phyloP scores from a whole-genome alignment of 2,797 vertebrate species.

The Synanceia verrucosa region DNA sequence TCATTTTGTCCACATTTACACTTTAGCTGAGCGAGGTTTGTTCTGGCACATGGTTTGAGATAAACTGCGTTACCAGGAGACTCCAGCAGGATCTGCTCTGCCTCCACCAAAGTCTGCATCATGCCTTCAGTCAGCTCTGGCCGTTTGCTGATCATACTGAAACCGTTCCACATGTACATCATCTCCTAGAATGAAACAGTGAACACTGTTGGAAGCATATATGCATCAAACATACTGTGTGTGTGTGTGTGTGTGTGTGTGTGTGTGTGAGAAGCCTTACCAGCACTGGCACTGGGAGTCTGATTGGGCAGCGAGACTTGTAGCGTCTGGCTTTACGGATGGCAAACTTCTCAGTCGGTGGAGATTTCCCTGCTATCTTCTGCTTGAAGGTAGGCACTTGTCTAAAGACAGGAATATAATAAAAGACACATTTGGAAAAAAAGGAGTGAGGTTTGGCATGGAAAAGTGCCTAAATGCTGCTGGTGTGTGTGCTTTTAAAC shows the following conservation, averaged over 20 bases:
- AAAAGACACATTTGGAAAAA: not conserved
- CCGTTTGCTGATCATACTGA: conserved; percentile 84
- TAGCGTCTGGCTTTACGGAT: conserved; percentile 88
- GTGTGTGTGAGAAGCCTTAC: conserved; percentile 65
- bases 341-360: conserved; percentile 89
- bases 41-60: not conserved
- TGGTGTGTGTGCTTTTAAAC: not conserved
- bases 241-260: not conserved
- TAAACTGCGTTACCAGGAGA: conserved; percentile 72
- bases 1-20: not conserved
- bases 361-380: conserved; percentile 91
- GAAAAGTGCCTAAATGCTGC: not conserved
- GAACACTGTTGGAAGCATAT: not conserved
- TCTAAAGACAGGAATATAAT: conserved; percentile 58
- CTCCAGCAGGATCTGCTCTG: conserved; percentile 80
- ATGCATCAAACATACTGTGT: not conserved
- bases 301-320: conserved; percentile 68
- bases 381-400: conserved; percentile 85
- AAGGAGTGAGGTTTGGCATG: not conserved
- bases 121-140: conserved; percentile 83
- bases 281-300: conserved; percentile 84
- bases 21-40: not conserved
- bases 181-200: conserved; percentile 80
- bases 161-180: conserved; percentile 95
- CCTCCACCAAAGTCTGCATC: conserved; percentile 80